Conservation (phyloP, 1,140 invertebrate genomes). For the Teleogryllus occipitalis region DNA sequence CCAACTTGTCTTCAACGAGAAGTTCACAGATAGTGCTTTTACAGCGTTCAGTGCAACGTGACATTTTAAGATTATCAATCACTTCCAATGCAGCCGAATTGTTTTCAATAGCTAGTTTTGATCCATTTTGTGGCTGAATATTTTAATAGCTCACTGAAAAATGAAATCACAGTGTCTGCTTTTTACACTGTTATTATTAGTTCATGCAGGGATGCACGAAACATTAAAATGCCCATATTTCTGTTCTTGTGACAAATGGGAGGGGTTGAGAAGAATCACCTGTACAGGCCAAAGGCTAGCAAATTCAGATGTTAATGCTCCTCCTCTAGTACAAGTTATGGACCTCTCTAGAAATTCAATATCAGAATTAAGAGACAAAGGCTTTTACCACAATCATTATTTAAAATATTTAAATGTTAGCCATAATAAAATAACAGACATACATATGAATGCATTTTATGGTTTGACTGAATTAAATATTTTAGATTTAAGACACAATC, state of each 20-base stretch:
- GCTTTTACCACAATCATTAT: background rate
- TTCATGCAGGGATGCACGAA: too few relatives aligned
- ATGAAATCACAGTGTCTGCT: too few relatives aligned
- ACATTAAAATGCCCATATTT: background rate
- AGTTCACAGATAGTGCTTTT: too few relatives aligned
- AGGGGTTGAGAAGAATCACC: background rate
- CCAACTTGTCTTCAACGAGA: too few relatives aligned
- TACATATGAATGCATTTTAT: constrained; percentile 8
- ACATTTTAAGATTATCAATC: too few relatives aligned
- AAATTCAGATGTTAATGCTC: background rate
- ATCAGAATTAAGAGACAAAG: background rate
- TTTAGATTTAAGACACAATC: constrained; percentile 16
- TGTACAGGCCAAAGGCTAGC: background rate
- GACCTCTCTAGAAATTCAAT: constrained; percentile 16
- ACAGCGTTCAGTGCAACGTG: too few relatives aligned
- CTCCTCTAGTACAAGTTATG: background rate
- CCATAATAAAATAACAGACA: constrained; percentile 9
- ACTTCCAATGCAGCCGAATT: too few relatives aligned
- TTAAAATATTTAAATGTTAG: background rate
- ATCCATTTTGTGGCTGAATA: too few relatives aligned
- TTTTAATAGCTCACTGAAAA: too few relatives aligned
- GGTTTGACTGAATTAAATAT: constrained; percentile 7
- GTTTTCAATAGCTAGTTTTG: too few relatives aligned
- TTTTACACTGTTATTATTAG: too few relatives aligned
- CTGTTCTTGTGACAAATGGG: background rate